A percentile compares a stretch with the other conserved stretches of the same genome.
phyloP scores from a whole-genome alignment of 2,888 invertebrate species.

The Anthoptus insignis region DNA sequence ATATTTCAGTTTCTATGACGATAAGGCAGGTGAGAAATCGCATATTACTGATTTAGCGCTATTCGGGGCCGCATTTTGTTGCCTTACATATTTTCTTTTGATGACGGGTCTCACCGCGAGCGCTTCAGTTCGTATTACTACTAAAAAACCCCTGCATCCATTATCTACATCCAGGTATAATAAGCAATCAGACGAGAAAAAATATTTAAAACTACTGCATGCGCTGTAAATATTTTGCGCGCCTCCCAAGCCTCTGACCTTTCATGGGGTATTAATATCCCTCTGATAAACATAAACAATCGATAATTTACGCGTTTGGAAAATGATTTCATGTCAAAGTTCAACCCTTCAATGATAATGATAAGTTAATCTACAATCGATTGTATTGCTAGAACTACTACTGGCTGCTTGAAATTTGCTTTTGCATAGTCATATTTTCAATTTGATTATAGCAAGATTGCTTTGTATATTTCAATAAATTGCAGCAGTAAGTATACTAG shows the following conservation, averaged over 20 bases:
- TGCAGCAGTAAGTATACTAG: no score
- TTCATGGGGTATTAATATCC: conserved; percentile 75
- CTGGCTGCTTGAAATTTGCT: no score
- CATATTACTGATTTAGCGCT: neutral
- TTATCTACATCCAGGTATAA: conserved; percentile 64
- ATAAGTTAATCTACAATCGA: no score
- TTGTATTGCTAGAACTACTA: no score
- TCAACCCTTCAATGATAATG: conserved; percentile 38
- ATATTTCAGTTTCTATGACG: conserved; percentile 74
- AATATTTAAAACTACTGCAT: neutral
- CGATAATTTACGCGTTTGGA: conserved; percentile 61
- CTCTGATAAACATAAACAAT: conserved; percentile 71
- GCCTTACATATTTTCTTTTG: conserved; percentile 54
- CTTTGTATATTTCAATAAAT: no score
- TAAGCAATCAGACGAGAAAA: neutral
- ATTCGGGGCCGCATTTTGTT: conserved; percentile 1
- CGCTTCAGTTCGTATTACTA: conserved; percentile 79
- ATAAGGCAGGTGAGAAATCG: conserved; percentile 55
- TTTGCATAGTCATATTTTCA: no score
- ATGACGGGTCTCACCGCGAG: conserved; percentile 83
- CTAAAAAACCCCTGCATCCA: conserved; percentile 64
- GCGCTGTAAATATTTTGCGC: conserved; percentile 50
- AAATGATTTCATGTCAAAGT: conserved; percentile 45
- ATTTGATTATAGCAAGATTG: no score
- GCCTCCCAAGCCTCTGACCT: conserved; percentile 76